A percentile compares a stretch with the other conserved stretches of the same genome.
phyloP scores from a whole-genome alignment of 2,797 vertebrate genomes.

The Molossus alvarezi region DNA sequence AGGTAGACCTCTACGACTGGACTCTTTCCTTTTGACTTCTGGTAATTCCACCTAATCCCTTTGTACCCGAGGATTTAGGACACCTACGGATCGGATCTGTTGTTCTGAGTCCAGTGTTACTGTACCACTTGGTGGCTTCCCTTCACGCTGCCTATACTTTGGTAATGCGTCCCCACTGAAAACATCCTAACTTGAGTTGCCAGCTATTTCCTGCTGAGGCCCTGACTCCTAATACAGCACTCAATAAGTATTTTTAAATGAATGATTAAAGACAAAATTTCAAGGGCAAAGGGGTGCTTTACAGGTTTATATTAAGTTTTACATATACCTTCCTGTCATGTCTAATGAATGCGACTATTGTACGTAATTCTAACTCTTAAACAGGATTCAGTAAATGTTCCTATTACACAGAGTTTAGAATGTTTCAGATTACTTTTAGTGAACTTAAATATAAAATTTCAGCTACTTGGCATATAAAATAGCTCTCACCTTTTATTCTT shows the following conservation, averaged over 20 bases:
- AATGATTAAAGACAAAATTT: conserved; percentile 52
- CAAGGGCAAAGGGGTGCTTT: neutral
- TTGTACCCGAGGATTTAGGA: neutral
- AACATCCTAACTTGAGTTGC: neutral
- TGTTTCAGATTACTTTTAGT: neutral
- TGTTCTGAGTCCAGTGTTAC: neutral
- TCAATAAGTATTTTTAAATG: conserved; percentile 50
- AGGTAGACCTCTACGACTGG: neutral
- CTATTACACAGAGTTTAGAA: neutral
- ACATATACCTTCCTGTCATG: neutral
- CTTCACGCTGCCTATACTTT: neutral
- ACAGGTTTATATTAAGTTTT: neutral
- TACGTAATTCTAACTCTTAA: conserved; percentile 50
- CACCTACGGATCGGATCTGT: too few relatives aligned
- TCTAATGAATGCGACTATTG: neutral
- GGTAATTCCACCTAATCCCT: neutral
- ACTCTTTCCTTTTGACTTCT: neutral
- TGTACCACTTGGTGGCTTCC: neutral
- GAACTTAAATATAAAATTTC: conserved; percentile 58
- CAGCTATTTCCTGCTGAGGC: neutral
- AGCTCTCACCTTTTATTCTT: conserved; percentile 51
- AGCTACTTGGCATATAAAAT: conserved; percentile 36
- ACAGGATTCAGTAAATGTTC: neutral
- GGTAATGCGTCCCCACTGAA: neutral
- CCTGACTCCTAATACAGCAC: neutral